phyloP scores from a whole-genome alignment of 2,113 vertebrate species.

The Morone chrysops region DNA sequence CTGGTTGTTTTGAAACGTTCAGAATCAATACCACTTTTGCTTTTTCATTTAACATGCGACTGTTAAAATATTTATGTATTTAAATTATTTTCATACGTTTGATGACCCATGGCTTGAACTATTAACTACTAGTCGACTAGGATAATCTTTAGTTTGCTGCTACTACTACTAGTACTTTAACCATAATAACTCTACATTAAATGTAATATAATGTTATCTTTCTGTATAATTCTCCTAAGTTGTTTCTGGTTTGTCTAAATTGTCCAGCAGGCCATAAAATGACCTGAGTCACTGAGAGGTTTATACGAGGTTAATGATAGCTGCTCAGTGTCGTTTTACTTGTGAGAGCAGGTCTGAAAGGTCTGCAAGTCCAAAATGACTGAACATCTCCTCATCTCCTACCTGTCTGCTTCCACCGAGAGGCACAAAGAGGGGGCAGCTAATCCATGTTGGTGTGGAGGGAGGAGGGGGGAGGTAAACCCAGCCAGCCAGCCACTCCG shows the following conservation, averaged over 20 bases:
- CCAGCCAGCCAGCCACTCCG: conserved; percentile 68
- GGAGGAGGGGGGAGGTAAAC: conserved; percentile 26
- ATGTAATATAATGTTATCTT: background rate
- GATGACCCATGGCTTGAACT: too few relatives aligned
- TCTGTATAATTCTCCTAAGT: conserved; percentile 5
- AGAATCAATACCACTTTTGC: too few relatives aligned
- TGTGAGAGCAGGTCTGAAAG: conserved; percentile 46
- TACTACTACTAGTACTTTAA: too few relatives aligned
- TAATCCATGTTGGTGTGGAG: conserved; percentile 70
- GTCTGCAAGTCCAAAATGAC: conserved; percentile 41
- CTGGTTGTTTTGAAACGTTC: too few relatives aligned
- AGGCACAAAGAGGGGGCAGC: conserved; percentile 71
- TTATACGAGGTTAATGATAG: conserved; percentile 19
- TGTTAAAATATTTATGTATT: too few relatives aligned
- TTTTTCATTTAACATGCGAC: too few relatives aligned
- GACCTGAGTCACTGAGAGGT: conserved; percentile 23
- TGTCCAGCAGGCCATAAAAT: conserved; percentile 21
- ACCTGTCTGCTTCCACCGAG: conserved; percentile 67
- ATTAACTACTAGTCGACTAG: too few relatives aligned
- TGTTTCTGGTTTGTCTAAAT: conserved; percentile 28
- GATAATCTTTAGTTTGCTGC: too few relatives aligned
- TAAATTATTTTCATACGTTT: too few relatives aligned
- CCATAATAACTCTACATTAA: too few relatives aligned
- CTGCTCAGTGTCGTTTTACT: conserved; percentile 44
- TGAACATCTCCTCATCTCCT: conserved; percentile 67